phyloP scores from a whole-genome alignment of 2,797 vertebrate species.

The Phylloscopus collybita region DNA sequence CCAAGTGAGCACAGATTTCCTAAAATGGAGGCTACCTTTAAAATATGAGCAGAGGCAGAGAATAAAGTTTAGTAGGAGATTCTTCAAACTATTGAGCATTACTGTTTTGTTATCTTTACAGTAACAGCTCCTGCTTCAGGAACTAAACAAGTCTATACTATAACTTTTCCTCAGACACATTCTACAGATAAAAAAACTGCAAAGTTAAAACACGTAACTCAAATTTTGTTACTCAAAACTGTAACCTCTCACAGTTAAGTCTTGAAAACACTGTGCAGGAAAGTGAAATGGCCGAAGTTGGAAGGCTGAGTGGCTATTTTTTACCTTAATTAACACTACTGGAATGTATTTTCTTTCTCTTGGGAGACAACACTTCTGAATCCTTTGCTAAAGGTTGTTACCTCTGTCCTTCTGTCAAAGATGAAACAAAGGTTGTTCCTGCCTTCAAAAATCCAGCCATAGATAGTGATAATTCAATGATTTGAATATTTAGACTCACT shows the following conservation, averaged over 20 bases:
- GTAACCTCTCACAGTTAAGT: background rate
- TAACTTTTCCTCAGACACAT: background rate
- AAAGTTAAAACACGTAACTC: background rate
- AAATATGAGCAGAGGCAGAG: background rate
- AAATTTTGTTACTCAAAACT: background rate
- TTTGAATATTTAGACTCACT: background rate
- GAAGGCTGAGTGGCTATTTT: background rate
- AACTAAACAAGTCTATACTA: background rate
- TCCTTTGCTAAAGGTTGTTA: background rate
- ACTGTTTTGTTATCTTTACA: background rate
- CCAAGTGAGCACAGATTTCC: background rate
- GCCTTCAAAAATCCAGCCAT: background rate
- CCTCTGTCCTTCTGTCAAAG: background rate
- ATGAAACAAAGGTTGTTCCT: background rate
- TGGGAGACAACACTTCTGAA: background rate
- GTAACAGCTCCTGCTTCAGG: background rate
- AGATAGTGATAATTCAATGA: background rate
- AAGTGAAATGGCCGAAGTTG: background rate
- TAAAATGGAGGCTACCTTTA: background rate
- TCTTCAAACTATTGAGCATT: background rate
- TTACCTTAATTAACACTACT: background rate
- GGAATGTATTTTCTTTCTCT: background rate
- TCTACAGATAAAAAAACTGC: background rate
- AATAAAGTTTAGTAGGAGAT: background rate
- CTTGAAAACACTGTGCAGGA: rapidly evolving